Evolutionary conservation across 2,888 invertebrate species (phyloP).

Genomic region (Sepiola atlantica): DNA sequence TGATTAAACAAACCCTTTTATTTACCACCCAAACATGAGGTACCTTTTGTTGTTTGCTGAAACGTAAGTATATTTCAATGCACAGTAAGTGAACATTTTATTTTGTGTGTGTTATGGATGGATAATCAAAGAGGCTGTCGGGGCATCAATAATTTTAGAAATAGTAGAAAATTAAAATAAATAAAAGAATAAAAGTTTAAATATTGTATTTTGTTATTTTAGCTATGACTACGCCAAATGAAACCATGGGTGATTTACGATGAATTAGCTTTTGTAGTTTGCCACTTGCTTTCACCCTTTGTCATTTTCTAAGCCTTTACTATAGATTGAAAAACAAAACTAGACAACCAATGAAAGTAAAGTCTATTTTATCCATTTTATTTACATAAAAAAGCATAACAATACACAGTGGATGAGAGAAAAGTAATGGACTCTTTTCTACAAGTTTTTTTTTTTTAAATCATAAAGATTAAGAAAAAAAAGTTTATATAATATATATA

Average conservation of each 20-base stretch:
- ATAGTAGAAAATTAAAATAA: background rate
- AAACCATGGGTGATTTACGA: conserved; percentile 14
- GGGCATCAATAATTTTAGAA: background rate
- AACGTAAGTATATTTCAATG: background rate
- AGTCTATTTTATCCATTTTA: conserved; percentile 47
- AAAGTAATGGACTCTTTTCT: conserved; percentile 44
- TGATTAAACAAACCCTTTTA: background rate
- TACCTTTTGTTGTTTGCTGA: conserved; percentile 12
- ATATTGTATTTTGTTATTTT: background rate
- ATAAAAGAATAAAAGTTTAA: no score
- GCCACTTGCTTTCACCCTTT: background rate
- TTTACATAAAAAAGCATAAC: conserved; percentile 47
- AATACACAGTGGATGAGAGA: conserved; percentile 45
- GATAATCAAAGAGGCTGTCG: background rate
- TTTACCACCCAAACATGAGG: conserved; percentile 17
- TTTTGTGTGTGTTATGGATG: background rate
- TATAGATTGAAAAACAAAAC: conserved; percentile 33
- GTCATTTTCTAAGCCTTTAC: background rate
- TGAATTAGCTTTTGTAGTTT: background rate
- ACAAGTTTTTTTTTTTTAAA: background rate
- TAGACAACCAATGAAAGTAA: conserved; percentile 34
- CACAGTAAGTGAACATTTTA: background rate
- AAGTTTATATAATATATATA: conserved; percentile 15
- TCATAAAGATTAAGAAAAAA: conserved; percentile 40
- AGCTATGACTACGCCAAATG: conserved; percentile 19